A percentile compares a stretch with the other conserved stretches of the same genome.
These are phyloP conservation scores for Caradrina kadenii DNA, from an alignment of 2,888 invertebrate species.

Conservation along the genomic window DNA sequence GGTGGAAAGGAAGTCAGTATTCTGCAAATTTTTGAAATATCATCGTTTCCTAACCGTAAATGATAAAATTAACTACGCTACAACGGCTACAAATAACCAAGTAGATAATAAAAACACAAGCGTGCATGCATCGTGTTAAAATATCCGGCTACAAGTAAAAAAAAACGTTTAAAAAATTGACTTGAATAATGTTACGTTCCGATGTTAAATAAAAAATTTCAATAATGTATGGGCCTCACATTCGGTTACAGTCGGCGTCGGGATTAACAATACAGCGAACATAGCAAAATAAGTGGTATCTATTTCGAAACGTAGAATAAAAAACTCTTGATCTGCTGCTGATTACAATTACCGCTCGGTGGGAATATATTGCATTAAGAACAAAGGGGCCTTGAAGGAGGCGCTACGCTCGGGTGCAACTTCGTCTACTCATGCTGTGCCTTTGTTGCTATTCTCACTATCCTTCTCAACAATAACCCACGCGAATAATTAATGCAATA, in stretches of 20 bases:
- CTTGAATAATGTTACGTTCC: slow-evolving; percentile 20
- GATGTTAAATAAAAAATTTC: slow-evolving; percentile 32
- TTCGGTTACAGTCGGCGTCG: slow-evolving; percentile 17
- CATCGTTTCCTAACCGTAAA: slow-evolving; percentile 34
- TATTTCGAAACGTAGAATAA: slow-evolving; percentile 78
- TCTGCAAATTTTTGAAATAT: slow-evolving; percentile 15
- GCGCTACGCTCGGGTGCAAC: slow-evolving; percentile 76
- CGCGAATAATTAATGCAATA: slow-evolving; percentile 63
- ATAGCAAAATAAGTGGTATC: slow-evolving; percentile 59
- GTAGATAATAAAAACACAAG: slow-evolving; percentile 43
- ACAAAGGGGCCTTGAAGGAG: slow-evolving; percentile 84
- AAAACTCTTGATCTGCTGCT: slow-evolving; percentile 79
- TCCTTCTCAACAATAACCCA: slow-evolving; percentile 65
- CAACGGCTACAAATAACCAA: slow-evolving; percentile 44
- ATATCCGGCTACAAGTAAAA: slow-evolving; percentile 31
- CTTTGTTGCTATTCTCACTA: slow-evolving; percentile 67
- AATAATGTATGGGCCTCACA: slow-evolving; percentile 33
- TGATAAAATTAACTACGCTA: slow-evolving; percentile 36
- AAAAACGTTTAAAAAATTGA: slow-evolving; percentile 32
- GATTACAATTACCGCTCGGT: slow-evolving; percentile 84
- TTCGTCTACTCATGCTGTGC: slow-evolving; percentile 67
- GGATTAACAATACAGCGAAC: slow-evolving; percentile 37
- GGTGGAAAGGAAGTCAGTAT: slow-evolving; percentile 10
- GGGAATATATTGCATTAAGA: slow-evolving; percentile 84
- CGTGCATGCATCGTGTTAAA: slow-evolving; percentile 52